Conservation (phyloP, 2,113 vertebrate species). For the Phalacrocorax pelagicus region DNA sequence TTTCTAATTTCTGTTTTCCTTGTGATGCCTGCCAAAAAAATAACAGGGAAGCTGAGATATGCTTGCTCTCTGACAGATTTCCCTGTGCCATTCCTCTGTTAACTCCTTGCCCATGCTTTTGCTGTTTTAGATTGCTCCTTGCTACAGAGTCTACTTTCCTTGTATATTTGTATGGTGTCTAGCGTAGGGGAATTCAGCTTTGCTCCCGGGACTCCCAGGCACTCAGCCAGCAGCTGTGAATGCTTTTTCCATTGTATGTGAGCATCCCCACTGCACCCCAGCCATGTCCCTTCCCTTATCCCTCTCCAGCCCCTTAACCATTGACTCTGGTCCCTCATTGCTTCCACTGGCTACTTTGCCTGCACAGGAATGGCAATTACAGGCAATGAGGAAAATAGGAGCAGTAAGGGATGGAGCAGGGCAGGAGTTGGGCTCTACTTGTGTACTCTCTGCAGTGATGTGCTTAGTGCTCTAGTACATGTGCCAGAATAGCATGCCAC, state of each 20-base stretch:
- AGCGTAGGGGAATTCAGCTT: background rate
- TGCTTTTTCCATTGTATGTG: background rate
- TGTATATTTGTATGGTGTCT: background rate
- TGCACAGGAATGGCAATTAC: background rate
- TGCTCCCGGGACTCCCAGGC: background rate
- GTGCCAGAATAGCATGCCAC: background rate
- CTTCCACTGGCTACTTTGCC: background rate
- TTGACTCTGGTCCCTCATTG: background rate
- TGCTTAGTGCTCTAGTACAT: background rate
- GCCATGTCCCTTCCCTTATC: background rate
- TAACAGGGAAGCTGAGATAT: background rate
- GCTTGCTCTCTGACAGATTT: background rate
- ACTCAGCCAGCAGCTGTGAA: background rate
- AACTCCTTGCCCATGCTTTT: background rate
- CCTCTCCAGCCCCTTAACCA: background rate
- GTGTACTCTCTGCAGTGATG: fast-evolving
- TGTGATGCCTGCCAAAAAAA: background rate
- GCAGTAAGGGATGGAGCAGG: background rate
- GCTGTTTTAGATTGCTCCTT: background rate
- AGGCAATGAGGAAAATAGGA: background rate
- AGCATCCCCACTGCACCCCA: background rate
- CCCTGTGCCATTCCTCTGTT: background rate
- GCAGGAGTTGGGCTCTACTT: background rate
- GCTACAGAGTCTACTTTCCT: background rate
- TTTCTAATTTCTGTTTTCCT: background rate